Base-by-base conservation (phyloP, 1,140 invertebrate genomes). In the Drosophila neocordata region DNA sequence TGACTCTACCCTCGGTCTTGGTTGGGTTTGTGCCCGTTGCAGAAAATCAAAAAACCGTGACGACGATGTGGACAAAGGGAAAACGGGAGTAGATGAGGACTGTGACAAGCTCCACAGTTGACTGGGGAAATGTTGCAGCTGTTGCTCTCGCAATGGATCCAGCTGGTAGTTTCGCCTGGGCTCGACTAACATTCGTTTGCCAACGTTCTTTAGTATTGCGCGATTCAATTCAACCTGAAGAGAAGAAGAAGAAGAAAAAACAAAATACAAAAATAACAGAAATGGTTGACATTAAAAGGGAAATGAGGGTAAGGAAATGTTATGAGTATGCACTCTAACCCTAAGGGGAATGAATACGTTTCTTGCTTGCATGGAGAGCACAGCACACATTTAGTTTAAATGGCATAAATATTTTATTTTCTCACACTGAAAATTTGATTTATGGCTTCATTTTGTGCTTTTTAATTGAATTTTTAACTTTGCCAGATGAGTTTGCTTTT, bases 121-220 rank as follows among this genome's bases (percentile, higher is more conserved):
- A 79, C 77, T 90, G 53, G 79, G 77, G 73, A 90, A 90, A 78
- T 90, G 37, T 72, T 76, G 77, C 52, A 65, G 57, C 59, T 52
- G 65, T 34, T 76, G 48, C 52, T 79, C 34, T 57, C 52, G 70
- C 37, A 79, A 58, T 63, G 35, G 20, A 20, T 63, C 65, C 48
- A 34, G 58, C n/a, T 70, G 56, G 20, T 78, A 48, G 57, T 57
- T 56, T 41, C 38, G 65, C 68, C 55, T 60, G 69, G 66, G 62
- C 20, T 69, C 66, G 27, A 76, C 52, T n/a, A 72, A 61, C 59
- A 93, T 92, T 56, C 93, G 93, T 89, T 94, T 94, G 76, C 93
- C 93, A 57, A 94, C 93, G 69, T 94, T 94, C 77, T 94, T 93
- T 71, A 94, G 79, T 90, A 93, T 93, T 62, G 93, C 92, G 20